Evolutionary conservation across 2,888 invertebrate species (phyloP), one percentile per base, ranked within the genome.

Genomic region (Acrocyrtus sp.): DNA sequence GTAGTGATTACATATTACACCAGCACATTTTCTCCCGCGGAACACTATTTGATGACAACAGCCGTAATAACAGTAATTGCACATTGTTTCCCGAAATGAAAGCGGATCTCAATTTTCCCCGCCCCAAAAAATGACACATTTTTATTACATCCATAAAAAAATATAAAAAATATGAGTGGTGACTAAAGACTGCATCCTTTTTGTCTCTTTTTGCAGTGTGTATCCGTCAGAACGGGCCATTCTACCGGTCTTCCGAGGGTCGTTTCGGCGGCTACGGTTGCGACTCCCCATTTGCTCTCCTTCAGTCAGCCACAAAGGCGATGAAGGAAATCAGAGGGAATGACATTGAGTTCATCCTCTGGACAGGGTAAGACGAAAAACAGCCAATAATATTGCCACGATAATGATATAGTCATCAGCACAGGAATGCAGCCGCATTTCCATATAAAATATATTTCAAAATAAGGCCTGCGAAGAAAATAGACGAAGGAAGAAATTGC

Each of bases 331-430:
- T 92, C 72, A 92, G 92, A 83, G 90, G 91, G 53, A 92, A 94
- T 85, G 94, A 93, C 84, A 92, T 95, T 74, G 95, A 96, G 85
- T 96, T 96, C 84, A 93, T 96, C 22, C 86, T 96, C 24, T 96
- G 96, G 96, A 96, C 96, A 22, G 96, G 95, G 95, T 95, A 87
- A 88, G 90, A 77, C n/a, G n/a, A n/a, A n/a, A n/a, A n/a, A n/a
- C n/a, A n/a, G n/a, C n/a, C n/a, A n/a, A n/a, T n/a, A n/a, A n/a
- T n/a, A n/a, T n/a, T n/a, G n/a, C n/a, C n/a, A n/a, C n/a, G n/a
- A n/a, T n/a, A n/a, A n/a, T n/a, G n/a, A n/a, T n/a, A n/a, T n/a
- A n/a, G n/a, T n/a, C n/a, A n/a, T n/a, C n/a, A n/a, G n/a, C n/a
- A n/a, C n/a, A n/a, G n/a, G n/a, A n/a, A n/a, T n/a, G n/a, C n/a